Base-by-base conservation (phyloP, 2,113 vertebrate genomes). In the Oceanodroma tethys region DNA sequence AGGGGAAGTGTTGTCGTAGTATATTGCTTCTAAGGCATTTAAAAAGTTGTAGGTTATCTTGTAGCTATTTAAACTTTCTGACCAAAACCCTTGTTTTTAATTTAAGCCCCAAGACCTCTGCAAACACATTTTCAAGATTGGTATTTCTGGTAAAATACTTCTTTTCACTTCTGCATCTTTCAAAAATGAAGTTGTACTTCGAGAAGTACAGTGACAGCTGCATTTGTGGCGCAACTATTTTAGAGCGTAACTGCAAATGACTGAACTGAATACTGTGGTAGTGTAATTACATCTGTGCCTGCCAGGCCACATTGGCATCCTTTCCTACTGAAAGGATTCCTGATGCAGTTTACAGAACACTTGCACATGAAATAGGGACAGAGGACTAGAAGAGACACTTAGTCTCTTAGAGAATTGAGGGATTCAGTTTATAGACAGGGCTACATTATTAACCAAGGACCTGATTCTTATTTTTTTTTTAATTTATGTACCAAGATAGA, bases 211-310 rank as follows among this genome's bases (percentile, higher is more conserved):
- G 42, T 38, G 53, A 68, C 76, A 94, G 66, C 88, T 93, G 73
- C 40, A 18, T 89, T 91, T 80, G 86, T 89, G 53, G 56, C 73
- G 45, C 30, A 48, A 34, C 40, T 93, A 79, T 87, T 87, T 91
- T 81, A 66, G 73, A 34, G 0, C 48, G 6, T 59, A 92, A 27
- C 86, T 95, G 59, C 63, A 86, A 81, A 40, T n/a, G 65, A 75
- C 56, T 91, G 72, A 82, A n/a, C 70, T 66, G 78, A 85, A 66
- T 95, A 91, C 81, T 76, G 23, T 74, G 40, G 38, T 86, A 30
- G 45, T 95, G 66, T 95, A 93, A 95, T 88, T 96, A 81, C 86
- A 95, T 96, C 95, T 96, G 92, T 83, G 53, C 66, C 91, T 97
- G 96, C 96, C n/a, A n/a, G n/a, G n/a, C n/a, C 96, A 95, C 55